These are phyloP conservation scores for Psittacula echo DNA, from an alignment of 2,797 vertebrate genomes.

Conservation along the genomic window DNA sequence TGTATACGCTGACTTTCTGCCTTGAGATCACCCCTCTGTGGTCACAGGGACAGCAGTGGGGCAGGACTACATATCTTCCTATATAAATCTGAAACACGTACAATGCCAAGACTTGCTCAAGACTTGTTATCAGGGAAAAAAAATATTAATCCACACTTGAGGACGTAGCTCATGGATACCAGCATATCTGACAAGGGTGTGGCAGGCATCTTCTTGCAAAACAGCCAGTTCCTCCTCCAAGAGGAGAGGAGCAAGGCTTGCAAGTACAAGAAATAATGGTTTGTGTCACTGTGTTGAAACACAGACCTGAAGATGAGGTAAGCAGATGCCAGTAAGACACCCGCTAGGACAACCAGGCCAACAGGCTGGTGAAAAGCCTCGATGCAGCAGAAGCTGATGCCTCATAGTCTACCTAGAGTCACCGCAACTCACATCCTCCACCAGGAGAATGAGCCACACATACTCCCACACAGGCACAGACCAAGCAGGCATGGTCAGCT, in stretches of 20 bases:
- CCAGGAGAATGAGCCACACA: fast-evolving
- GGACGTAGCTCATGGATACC: not conserved
- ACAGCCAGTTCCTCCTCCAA: not conserved
- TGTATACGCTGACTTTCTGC: fast-evolving
- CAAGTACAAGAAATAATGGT: not conserved
- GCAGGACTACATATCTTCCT: not conserved
- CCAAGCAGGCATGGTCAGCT: fast-evolving
- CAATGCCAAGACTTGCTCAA: not conserved
- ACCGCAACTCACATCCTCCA: not conserved
- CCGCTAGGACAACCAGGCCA: fast-evolving
- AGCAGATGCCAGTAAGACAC: not conserved
- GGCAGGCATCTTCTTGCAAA: not conserved
- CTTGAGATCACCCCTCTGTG: not conserved
- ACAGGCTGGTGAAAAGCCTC: not conserved
- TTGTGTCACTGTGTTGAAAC: not conserved
- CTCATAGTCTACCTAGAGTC: not conserved
- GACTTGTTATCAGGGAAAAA: not conserved
- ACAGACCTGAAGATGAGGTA: not conserved
- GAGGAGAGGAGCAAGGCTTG: not conserved
- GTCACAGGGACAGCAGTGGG: not conserved
- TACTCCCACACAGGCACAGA: fast-evolving
- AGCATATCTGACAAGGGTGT: fast-evolving
- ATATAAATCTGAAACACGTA: not conserved
- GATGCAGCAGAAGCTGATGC: not conserved
- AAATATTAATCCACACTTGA: not conserved